Evolutionary conservation across 1,140 invertebrate genomes (phyloP), one percentile per base, ranked within the genome.

Genomic region (Araneus ventricosus): DNA sequence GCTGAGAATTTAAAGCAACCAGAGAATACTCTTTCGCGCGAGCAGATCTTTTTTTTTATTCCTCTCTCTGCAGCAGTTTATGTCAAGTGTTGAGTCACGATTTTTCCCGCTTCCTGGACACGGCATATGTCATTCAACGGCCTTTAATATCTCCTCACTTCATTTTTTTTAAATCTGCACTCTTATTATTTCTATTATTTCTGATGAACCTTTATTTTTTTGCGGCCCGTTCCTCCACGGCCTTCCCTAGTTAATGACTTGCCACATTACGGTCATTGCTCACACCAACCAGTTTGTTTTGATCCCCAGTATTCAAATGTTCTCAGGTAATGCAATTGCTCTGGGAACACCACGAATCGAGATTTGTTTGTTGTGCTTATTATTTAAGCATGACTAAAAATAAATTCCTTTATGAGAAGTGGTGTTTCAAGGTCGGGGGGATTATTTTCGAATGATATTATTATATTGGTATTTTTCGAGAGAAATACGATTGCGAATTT

Each of bases 61-160:
- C 41, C 41, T 17, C 22, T 52, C 22, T 34, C 24, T 52, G 41
- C 52, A 22, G 52, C 67, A 79, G 88, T 89, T 89, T 89, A 89
- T 52, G 70, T 89, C 67, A 30, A 80, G 67, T 22, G 88, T 22
- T 89, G 88, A 89, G 88, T 89, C 88, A 89, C 88, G 88, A 89
- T 7, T 52, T 30, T 67, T 37, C 63, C 61, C 22, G 41, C 88
- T 75, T 79, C 67, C 88, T 89, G 70, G 88, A 89, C 88, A 79
- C 70, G 88, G 22, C 22, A 27, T 39, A 79, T 57, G 88, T 89
- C 88, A 89, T 39, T 89, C 88, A 89, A 34, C 67, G 45, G 70
- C 67, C 88, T 52, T 45, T 75, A 75, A 75, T 84, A 52, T 84
- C n/a, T 86, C 22, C 59, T 17, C 86, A 70, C 24, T 70, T 88